phyloP scores from a whole-genome alignment of 2,888 invertebrate genomes.

The Fragum fragum region DNA sequence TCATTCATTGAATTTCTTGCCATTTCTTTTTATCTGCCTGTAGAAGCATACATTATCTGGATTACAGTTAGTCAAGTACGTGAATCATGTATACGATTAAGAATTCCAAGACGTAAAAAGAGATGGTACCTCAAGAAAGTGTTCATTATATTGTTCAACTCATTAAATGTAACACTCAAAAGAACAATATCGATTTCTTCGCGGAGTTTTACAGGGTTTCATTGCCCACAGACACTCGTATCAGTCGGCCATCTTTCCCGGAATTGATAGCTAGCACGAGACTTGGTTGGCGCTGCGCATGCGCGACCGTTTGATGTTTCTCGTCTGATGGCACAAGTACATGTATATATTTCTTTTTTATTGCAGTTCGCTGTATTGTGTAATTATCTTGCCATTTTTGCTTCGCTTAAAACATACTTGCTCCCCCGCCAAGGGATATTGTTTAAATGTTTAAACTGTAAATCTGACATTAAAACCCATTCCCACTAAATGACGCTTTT shows the following conservation, averaged over 20 bases:
- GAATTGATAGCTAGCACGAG: slow-evolving; percentile 42
- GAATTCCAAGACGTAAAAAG: neutral
- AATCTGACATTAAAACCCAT: neutral
- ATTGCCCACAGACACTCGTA: slow-evolving; percentile 17
- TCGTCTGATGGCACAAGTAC: slow-evolving; percentile 9
- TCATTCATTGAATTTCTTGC: no score
- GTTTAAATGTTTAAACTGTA: neutral
- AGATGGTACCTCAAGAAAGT: neutral
- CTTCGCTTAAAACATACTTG: neutral
- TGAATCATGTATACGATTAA: no score
- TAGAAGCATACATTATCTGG: no score
- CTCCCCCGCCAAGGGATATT: neutral
- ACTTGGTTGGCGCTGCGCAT: slow-evolving; percentile 31
- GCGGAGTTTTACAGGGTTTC: slow-evolving; percentile 30
- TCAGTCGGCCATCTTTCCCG: slow-evolving; percentile 27
- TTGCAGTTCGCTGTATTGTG: slow-evolving; percentile 7
- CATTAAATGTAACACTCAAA: slow-evolving; percentile 31
- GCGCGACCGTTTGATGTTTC: slow-evolving; percentile 33
- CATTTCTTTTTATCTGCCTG: no score
- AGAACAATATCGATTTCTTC: slow-evolving; percentile 41
- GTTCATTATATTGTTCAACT: slow-evolving; percentile 3
- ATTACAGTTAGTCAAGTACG: no score
- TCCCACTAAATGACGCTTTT: no score
- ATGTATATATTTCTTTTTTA: slow-evolving; percentile 24
- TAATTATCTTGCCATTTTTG: slow-evolving; percentile 22